These are phyloP conservation scores for Coregonus ussuriensis DNA, from an alignment of 2,797 vertebrate species.

Conservation along the genomic window DNA sequence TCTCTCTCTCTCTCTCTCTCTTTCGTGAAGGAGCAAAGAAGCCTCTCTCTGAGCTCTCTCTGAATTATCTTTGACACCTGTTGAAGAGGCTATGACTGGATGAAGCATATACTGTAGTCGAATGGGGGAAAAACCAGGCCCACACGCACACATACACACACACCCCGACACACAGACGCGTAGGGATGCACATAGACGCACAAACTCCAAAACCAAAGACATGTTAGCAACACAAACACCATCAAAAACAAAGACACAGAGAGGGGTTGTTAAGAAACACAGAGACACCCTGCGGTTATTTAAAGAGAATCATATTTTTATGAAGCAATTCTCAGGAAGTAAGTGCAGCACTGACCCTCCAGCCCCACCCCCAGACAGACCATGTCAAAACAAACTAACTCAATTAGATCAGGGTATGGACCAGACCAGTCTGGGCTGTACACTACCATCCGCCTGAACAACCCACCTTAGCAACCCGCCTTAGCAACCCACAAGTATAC, in stretches of 20 bases:
- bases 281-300: constrained; percentile 68
- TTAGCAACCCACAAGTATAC: constrained; percentile 68
- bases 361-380: constrained; percentile 75
- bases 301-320: constrained; percentile 83
- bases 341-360: constrained; percentile 81
- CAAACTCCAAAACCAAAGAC: constrained; percentile 14
- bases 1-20: background rate
- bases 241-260: constrained; percentile 26
- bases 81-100: constrained; percentile 57
- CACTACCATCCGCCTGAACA: constrained; percentile 73
- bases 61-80: constrained; percentile 53
- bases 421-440: constrained; percentile 80
- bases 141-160: constrained; percentile 6
- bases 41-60: constrained; percentile 59
- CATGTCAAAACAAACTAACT: constrained; percentile 78
- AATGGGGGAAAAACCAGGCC: background rate
- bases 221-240: background rate
- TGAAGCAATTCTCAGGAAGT: constrained; percentile 83
- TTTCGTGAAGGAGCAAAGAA: constrained; percentile 51
- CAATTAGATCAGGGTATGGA: constrained; percentile 74
- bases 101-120: constrained; percentile 29
- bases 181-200: constrained; percentile 1
- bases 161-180: constrained; percentile 7
- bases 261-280: constrained; percentile 51
- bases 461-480: constrained; percentile 61